These are phyloP conservation scores for Percopsis omiscomaycus DNA, from an alignment of 2,797 vertebrate genomes.

Conservation along the genomic window DNA sequence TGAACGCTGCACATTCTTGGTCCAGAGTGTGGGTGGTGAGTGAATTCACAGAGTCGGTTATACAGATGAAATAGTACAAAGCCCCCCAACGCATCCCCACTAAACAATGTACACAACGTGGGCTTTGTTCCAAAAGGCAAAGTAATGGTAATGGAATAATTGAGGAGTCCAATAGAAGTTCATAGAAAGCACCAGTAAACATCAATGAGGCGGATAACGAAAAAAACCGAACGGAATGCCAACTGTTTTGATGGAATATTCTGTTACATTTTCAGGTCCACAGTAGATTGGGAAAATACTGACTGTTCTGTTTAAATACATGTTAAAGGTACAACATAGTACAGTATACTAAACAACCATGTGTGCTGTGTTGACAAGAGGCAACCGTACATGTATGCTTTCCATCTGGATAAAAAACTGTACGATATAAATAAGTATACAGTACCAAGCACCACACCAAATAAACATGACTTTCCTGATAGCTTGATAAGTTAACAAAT, in stretches of 20 bases:
- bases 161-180: not conserved
- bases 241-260: not conserved
- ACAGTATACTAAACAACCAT: too few relatives aligned
- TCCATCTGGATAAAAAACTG: too few relatives aligned
- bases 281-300: too few relatives aligned
- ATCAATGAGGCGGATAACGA: not conserved
- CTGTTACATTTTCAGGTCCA: too few relatives aligned
- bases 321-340: too few relatives aligned
- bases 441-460: too few relatives aligned
- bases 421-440: too few relatives aligned
- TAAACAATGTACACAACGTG: constrained; percentile 55
- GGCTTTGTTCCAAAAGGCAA: constrained; percentile 47
- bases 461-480: not conserved
- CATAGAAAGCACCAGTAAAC: not conserved
- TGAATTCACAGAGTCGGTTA: constrained; percentile 70
- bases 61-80: constrained; percentile 47
- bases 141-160: constrained; percentile 7
- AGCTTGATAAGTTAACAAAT: not conserved
- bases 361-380: too few relatives aligned
- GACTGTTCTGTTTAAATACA: too few relatives aligned
- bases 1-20: constrained; percentile 69
- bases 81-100: constrained; percentile 16
- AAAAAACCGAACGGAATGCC: not conserved
- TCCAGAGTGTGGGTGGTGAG: constrained; percentile 59
- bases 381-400: too few relatives aligned